These are phyloP conservation scores for Uromys caudimaculatus DNA, from an alignment of 2,797 vertebrate genomes.

Conservation along the genomic window DNA sequence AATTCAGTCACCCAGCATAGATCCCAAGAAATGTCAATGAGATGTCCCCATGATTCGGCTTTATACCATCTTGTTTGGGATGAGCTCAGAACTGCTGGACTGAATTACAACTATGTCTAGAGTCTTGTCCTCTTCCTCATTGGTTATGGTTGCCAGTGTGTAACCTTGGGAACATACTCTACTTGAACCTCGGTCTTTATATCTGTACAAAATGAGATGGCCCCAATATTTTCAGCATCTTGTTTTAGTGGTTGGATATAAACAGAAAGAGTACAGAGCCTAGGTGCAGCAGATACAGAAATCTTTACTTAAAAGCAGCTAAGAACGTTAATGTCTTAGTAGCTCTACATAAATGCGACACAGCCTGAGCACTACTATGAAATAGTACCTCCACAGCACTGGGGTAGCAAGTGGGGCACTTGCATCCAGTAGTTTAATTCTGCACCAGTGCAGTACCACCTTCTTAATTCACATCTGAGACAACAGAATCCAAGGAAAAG, in stretches of 20 bases:
- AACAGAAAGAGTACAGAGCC: not conserved
- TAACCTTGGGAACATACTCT: not conserved
- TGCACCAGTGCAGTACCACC: not conserved
- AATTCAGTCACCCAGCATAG: not conserved
- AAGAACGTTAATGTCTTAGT: not conserved
- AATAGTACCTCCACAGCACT: not conserved
- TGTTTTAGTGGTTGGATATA: constrained; percentile 17
- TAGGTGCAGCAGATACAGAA: not conserved
- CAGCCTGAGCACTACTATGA: not conserved
- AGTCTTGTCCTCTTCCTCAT: not conserved
- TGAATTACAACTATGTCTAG: not conserved
- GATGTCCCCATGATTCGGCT: not conserved
- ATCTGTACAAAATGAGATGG: not conserved
- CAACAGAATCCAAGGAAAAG: not conserved
- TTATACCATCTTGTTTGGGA: not conserved
- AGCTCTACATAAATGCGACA: not conserved
- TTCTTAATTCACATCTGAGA: not conserved
- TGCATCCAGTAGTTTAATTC: not conserved
- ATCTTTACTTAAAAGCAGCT: constrained; percentile 37
- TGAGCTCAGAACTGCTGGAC: not conserved
- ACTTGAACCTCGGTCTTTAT: not conserved
- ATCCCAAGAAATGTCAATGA: not conserved
- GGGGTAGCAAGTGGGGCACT: not conserved
- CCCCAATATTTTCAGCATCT: not conserved
- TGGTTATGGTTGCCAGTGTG: not conserved